phyloP scores from a whole-genome alignment of 2,888 invertebrate species.

The Scaptomyza reducta region DNA sequence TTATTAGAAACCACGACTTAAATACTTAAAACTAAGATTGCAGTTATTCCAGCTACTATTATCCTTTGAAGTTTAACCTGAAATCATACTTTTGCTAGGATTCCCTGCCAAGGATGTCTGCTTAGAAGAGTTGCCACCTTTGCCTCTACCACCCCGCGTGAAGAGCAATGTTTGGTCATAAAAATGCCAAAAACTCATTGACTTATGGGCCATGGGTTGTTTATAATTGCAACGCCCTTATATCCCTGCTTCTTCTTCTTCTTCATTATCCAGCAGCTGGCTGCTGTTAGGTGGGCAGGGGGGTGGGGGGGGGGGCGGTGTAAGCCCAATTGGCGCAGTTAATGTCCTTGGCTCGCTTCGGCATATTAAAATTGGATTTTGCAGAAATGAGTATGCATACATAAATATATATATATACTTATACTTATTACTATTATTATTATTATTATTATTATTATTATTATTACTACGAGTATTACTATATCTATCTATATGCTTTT shows the following conservation, averaged over 20 bases:
- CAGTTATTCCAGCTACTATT: neutral
- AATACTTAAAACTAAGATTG: neutral
- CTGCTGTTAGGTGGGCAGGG: neutral
- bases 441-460: slow-evolving; percentile 52
- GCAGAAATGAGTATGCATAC: slow-evolving; percentile 12
- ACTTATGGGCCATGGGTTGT: slow-evolving; percentile 70
- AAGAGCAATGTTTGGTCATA: slow-evolving; percentile 57
- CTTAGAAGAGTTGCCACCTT: slow-evolving; percentile 5
- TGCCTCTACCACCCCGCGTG: too few relatives aligned
- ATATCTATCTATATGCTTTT: slow-evolving; percentile 67
- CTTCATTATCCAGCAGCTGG: slow-evolving; percentile 16
- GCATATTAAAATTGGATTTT: slow-evolving; percentile 70
- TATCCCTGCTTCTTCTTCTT: neutral
- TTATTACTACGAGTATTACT: slow-evolving; percentile 47
- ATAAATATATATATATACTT: slow-evolving; percentile 15
- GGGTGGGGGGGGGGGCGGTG: neutral
- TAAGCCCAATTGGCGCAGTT: slow-evolving; percentile 45
- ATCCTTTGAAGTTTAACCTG: neutral
- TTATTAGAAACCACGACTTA: too few relatives aligned
- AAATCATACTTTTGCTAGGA: too few relatives aligned
- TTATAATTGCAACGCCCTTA: slow-evolving; percentile 45
- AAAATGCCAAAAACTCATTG: slow-evolving; percentile 82
- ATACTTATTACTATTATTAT: slow-evolving; percentile 35
- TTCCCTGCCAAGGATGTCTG: neutral
- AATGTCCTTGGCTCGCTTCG: slow-evolving; percentile 43